Percentiles rank a stretch among this genome's conserved stretches.
These are phyloP conservation scores for Hyles vespertilio DNA, from an alignment of 1,140 invertebrate genomes.

Conservation along the genomic window DNA sequence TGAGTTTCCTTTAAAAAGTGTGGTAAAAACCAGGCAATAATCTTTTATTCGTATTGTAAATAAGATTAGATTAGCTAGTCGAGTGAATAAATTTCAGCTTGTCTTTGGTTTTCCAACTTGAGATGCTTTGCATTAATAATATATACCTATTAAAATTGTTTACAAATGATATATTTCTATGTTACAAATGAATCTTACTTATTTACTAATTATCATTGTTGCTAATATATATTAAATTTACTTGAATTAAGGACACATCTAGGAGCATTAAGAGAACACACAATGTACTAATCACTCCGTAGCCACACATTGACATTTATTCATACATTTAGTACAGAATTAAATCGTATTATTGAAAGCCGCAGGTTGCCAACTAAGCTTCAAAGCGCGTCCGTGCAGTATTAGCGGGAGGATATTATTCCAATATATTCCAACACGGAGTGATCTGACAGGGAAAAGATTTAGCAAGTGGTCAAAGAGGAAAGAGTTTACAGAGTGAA, in stretches of 20 bases:
- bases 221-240: too few species aligned
- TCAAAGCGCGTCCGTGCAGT: constrained; percentile 21
- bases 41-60: neutral
- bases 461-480: constrained; percentile 45
- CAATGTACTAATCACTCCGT: constrained; percentile 1
- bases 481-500: constrained; percentile 34
- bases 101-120: too few species aligned
- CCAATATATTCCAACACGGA: constrained; percentile 11
- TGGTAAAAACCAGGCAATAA: too few species aligned
- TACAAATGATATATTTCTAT: too few species aligned
- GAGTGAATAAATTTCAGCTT: constrained; percentile 4
- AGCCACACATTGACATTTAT: constrained; percentile 12
- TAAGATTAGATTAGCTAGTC: neutral
- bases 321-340: constrained; percentile 14
- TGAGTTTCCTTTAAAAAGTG: too few species aligned
- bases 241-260: too few species aligned
- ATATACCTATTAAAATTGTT: too few species aligned
- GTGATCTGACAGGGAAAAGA: constrained; percentile 39
- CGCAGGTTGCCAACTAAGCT: constrained; percentile 24
- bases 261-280: too few species aligned
- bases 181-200: too few species aligned
- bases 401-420: constrained; percentile 29
- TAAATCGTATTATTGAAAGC: constrained; percentile 25
- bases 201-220: too few species aligned
- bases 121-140: too few species aligned